Conservation (phyloP, 2,113 vertebrate genomes). For the Scolopax mira region DNA sequence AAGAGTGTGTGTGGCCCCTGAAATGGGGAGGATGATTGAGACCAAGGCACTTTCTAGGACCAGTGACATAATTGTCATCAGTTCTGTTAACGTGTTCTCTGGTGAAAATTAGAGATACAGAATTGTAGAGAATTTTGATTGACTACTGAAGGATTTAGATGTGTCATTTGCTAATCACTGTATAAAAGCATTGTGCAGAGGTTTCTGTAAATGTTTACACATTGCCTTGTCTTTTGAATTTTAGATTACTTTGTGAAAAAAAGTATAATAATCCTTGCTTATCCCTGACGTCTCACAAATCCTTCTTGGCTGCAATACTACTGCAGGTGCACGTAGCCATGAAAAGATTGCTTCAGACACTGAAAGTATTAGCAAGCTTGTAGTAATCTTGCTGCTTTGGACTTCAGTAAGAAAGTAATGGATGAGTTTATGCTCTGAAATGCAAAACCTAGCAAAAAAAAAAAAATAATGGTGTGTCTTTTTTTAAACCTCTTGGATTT, state of each 20-base stretch:
- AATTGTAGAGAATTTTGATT: background rate
- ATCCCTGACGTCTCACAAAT: background rate
- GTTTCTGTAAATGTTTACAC: background rate
- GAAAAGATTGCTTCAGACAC: background rate
- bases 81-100: background rate
- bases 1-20: background rate
- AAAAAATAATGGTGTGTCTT: background rate
- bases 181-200: background rate
- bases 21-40: background rate
- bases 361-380: background rate
- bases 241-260: background rate
- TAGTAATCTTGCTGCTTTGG: background rate
- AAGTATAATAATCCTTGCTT: background rate
- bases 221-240: background rate
- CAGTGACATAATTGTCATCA: background rate
- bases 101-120: background rate
- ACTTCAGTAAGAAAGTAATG: background rate
- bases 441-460: background rate
- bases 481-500: background rate
- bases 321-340: background rate
- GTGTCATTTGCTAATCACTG: background rate
- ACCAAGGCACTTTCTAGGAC: background rate
- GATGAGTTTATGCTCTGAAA: background rate
- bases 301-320: background rate
- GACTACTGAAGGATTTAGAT: background rate